These are phyloP conservation scores for Sternotherus odoratus DNA, from an alignment of 2,797 vertebrate genomes.

Conservation along the genomic window DNA sequence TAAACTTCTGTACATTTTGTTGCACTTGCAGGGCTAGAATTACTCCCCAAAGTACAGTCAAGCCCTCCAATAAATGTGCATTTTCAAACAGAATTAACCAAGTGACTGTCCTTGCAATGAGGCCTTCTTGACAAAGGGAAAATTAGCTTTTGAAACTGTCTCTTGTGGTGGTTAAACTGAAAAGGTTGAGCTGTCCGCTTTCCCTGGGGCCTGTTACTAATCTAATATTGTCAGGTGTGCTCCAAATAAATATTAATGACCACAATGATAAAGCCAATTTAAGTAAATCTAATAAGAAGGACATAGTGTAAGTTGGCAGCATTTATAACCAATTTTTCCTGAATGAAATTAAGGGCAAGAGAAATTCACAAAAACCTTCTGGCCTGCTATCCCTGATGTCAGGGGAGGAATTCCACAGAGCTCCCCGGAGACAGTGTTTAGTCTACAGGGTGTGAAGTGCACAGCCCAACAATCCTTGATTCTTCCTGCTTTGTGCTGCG, in stretches of 20 bases:
- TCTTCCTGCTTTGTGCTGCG: background rate
- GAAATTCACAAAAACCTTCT: background rate
- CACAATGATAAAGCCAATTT: background rate
- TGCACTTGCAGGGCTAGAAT: background rate
- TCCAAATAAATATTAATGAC: background rate
- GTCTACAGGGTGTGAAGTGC: background rate
- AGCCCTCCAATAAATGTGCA: background rate
- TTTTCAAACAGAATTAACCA: background rate
- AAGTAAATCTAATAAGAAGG: background rate
- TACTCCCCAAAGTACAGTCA: background rate
- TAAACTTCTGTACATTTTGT: background rate
- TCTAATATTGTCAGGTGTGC: background rate
- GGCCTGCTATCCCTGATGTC: fast-evolving
- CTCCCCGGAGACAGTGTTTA: fast-evolving
- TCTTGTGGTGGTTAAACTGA: background rate
- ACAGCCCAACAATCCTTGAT: background rate
- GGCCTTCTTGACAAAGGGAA: background rate
- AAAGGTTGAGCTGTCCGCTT: fast-evolving
- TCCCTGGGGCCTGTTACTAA: background rate
- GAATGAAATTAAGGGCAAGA: background rate
- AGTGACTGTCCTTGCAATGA: fast-evolving
- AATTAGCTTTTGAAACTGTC: background rate
- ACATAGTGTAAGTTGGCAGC: background rate
- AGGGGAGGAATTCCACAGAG: background rate
- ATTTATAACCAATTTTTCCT: background rate